A percentile compares a stretch with the other conserved stretches of the same genome.
Conservation (phyloP, 2,888 invertebrate species). For the Cosmorhoe ocellata region DNA sequence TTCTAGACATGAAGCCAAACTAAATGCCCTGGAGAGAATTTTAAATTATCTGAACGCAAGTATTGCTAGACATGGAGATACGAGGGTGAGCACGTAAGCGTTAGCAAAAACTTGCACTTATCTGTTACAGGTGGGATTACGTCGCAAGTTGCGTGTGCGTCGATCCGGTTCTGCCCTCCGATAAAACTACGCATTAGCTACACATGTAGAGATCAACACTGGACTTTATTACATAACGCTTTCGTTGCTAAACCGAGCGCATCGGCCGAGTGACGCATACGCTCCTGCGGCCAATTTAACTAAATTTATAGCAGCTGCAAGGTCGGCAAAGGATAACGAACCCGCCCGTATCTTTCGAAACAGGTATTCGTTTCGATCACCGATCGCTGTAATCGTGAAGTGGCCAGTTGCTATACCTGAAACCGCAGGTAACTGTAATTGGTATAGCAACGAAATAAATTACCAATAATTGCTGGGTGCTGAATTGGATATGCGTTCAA, state of each 20-base stretch:
- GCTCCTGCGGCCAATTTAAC: conserved; percentile 71
- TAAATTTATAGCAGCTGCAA: conserved; percentile 76
- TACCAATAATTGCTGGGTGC: conserved; percentile 31
- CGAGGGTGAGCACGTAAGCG: conserved; percentile 26
- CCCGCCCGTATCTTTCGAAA: conserved; percentile 59
- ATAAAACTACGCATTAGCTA: conserved; percentile 47
- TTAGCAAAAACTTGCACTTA: conserved; percentile 64
- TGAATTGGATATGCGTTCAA: conserved; percentile 41
- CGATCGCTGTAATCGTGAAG: conserved; percentile 42
- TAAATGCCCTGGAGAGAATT: conserved; percentile 31
- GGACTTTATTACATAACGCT: conserved; percentile 50
- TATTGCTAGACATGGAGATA: conserved; percentile 15
- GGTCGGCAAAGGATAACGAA: conserved; percentile 77
- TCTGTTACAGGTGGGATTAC: conserved; percentile 64
- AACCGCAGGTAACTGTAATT: conserved; percentile 26
- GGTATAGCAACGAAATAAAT: conserved; percentile 20
- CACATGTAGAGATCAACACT: conserved; percentile 35
- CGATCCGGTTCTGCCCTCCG: conserved; percentile 58
- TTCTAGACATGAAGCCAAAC: conserved; percentile 43
- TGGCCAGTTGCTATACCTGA: conserved; percentile 29
- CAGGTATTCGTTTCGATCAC: conserved; percentile 44
- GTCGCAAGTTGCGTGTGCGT: conserved; percentile 50
- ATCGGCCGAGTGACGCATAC: conserved; percentile 69
- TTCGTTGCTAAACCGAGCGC: conserved; percentile 62
- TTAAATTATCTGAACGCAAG: conserved; percentile 18